A percentile compares a stretch with the other conserved stretches of the same genome.
Conservation (phyloP, 2,113 vertebrate species). For the Coreoperca whiteheadi region DNA sequence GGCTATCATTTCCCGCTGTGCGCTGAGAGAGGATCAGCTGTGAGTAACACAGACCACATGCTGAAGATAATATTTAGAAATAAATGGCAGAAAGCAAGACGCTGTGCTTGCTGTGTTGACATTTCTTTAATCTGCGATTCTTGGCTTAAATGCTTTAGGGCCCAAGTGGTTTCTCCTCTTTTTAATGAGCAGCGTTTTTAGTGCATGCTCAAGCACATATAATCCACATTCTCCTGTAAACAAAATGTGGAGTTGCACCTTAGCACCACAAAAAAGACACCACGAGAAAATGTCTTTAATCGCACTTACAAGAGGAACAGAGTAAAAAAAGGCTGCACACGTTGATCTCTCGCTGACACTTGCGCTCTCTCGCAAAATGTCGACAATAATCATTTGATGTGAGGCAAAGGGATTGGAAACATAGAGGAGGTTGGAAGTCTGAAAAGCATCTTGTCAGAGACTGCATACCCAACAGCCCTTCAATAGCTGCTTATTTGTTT, state of each 20-base stretch:
- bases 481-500: constrained; percentile 29
- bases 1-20: constrained; percentile 54
- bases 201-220: not conserved
- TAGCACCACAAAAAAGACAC: constrained; percentile 6
- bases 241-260: not conserved
- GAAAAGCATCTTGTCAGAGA: constrained; percentile 40
- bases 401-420: constrained; percentile 43
- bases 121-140: constrained; percentile 51
- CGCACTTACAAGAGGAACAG: constrained; percentile 32
- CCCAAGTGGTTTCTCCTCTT: constrained; percentile 28
- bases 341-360: constrained; percentile 56
- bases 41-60: constrained; percentile 75
- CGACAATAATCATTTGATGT: constrained; percentile 60
- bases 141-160: constrained; percentile 24
- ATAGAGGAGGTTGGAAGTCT: constrained; percentile 45
- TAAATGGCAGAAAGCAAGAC: constrained; percentile 55
- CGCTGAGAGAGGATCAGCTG: constrained; percentile 62
- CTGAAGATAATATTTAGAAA: constrained; percentile 75
- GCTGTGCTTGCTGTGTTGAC: constrained; percentile 63
- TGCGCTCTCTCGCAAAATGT: constrained; percentile 35
- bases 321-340: constrained; percentile 36
- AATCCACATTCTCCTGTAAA: constrained; percentile 15
- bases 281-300: constrained; percentile 51
- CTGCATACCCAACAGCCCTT: constrained; percentile 11
- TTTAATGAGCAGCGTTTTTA: constrained; percentile 9